Base-by-base conservation (phyloP, 2,888 invertebrate genomes). In the Cryptocheilus praepositus region DNA sequence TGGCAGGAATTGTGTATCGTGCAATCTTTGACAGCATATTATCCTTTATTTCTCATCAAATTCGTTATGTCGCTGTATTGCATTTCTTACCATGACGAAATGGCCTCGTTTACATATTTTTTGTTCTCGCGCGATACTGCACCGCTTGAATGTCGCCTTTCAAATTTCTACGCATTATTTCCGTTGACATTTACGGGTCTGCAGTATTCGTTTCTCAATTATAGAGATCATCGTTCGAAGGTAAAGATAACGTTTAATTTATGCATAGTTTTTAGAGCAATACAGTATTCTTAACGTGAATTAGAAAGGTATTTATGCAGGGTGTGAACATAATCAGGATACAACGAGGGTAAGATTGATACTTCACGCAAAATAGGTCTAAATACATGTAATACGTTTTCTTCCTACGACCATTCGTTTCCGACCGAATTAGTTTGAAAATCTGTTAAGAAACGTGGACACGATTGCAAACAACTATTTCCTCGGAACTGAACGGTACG, bases 211-310 rank as follows among this genome's bases (percentile, higher is more conserved):
- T 11, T 36, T 7, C 2, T 36, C 36, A 11, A 11, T 36, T 36
- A 36, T 36, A 36, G 36, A 36, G 7, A 36, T 36, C 13, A 36
- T 28, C 28, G 7, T 36, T 36, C 36, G 13, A 36, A 1, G 36
- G 36, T 36, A 11, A 11, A 11, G 7, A 5, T 36, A 56, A 13
- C 51, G 44, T 13, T 64, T 67, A 45, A 60, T 64, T 69, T 69
- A 66, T 65, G 59, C 22, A 18, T 73, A 77, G 67, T 61, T 53
- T 36, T 57, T 68, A 70, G 51, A 77, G 70, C 75, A 75, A 77
- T 73, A 77, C 71, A 77, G 77, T 77, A 77, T 77, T 77, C 65
- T 55, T 66, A 68, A 64, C 5, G 18, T 49, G 45, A 52, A n/a
- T 68, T 61, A 55, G 46, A 61, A 54, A 56, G 46, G 22, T 43